Evolutionary conservation across 2,888 invertebrate genomes (phyloP).

Genomic region (Hoplodrina ambigua): DNA sequence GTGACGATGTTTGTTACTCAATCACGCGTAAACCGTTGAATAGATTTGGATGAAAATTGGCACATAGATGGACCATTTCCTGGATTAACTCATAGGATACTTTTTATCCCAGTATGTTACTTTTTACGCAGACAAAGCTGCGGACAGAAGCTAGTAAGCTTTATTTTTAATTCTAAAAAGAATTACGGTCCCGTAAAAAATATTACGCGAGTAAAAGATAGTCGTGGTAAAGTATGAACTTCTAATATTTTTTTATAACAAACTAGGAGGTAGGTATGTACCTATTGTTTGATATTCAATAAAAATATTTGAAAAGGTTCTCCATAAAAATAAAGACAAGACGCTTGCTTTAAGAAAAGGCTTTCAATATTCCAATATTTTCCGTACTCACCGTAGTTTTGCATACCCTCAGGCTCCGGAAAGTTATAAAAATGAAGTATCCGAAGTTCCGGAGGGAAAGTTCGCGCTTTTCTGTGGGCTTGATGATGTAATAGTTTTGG

Average conservation of each 20-base stretch:
- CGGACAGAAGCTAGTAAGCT: too few relatives aligned
- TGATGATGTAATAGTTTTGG: constrained; percentile 12
- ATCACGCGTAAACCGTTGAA: too few relatives aligned
- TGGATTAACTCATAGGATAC: too few relatives aligned
- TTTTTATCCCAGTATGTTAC: too few relatives aligned
- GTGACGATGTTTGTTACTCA: too few relatives aligned
- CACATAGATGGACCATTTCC: too few relatives aligned
- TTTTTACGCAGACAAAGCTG: too few relatives aligned
- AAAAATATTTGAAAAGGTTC: neutral
- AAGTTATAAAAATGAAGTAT: constrained; percentile 43
- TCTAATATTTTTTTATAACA: neutral
- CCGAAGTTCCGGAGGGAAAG: neutral
- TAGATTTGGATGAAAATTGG: too few relatives aligned
- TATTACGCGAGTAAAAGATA: too few relatives aligned
- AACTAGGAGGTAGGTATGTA: neutral
- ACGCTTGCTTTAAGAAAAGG: neutral
- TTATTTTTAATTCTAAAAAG: too few relatives aligned
- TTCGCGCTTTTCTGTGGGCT: neutral
- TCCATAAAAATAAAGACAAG: neutral
- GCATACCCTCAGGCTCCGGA: constrained; percentile 5
- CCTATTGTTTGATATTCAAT: neutral
- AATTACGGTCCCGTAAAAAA: too few relatives aligned
- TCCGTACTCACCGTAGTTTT: constrained; percentile 6
- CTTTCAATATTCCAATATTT: constrained; percentile 11
- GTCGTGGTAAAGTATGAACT: too few relatives aligned